These are phyloP conservation scores for Bolborhynchus lineola DNA, from an alignment of 2,113 vertebrate species.

Conservation along the genomic window DNA sequence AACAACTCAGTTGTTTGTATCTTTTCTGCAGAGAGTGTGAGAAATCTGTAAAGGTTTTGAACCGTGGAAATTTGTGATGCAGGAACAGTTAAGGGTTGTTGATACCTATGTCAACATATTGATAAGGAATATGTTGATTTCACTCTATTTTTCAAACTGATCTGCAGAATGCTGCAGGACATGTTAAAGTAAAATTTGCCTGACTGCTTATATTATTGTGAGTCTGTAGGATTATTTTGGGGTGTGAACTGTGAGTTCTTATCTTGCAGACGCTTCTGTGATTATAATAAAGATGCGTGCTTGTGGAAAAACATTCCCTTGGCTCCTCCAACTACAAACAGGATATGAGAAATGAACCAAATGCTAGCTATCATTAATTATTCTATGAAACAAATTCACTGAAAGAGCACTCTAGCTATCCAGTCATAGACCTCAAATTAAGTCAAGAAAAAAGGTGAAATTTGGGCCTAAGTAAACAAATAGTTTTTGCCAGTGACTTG, in stretches of 20 bases:
- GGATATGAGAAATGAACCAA: neutral
- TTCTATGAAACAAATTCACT: neutral
- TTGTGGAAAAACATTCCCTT: neutral
- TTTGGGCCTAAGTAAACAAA: neutral
- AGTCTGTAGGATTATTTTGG: neutral
- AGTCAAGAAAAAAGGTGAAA: neutral
- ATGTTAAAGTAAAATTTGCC: neutral
- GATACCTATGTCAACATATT: neutral
- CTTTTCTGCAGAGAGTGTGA: neutral
- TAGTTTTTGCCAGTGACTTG: neutral
- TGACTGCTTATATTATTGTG: neutral
- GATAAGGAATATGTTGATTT: neutral
- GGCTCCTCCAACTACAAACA: neutral
- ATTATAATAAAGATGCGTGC: constrained; percentile 1
- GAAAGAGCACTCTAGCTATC: neutral
- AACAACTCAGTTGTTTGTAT: neutral
- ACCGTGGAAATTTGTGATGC: neutral
- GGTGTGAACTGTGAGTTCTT: neutral
- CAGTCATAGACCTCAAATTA: neutral
- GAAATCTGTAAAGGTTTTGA: neutral
- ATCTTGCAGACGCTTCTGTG: neutral
- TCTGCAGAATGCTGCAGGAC: neutral
- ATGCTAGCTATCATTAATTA: neutral
- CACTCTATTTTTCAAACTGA: neutral
- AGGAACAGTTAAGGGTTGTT: neutral